Conservation (phyloP, 2,888 invertebrate genomes). For the Pterostichus madidus region DNA sequence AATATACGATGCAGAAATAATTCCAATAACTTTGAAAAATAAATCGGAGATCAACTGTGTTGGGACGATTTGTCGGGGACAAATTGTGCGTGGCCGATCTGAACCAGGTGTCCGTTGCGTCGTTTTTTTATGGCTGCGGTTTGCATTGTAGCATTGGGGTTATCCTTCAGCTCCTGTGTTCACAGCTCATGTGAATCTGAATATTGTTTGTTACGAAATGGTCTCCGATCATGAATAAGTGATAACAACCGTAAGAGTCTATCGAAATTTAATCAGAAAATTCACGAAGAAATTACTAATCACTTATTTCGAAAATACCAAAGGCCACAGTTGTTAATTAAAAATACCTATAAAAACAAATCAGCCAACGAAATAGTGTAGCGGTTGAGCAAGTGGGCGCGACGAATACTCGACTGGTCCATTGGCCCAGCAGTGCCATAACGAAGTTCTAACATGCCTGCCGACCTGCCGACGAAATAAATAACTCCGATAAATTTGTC, state of each 20-base stretch:
- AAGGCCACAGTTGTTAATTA: conserved; percentile 71
- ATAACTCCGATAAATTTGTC: conserved; percentile 70
- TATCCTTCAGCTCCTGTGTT: background rate
- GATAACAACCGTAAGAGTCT: conserved; percentile 41
- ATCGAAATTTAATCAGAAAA: conserved; percentile 55
- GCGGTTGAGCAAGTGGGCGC: conserved; percentile 47
- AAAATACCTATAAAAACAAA: conserved; percentile 71
- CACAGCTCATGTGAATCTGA: background rate
- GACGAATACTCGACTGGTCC: conserved; percentile 70
- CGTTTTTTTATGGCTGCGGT: too few species aligned
- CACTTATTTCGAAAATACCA: conserved; percentile 71
- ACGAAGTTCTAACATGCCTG: conserved; percentile 74
- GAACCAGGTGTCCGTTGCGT: background rate
- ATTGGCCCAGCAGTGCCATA: conserved; percentile 72
- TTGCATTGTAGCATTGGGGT: background rate
- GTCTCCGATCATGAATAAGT: background rate
- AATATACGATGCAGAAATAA: too few species aligned
- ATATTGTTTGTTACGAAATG: background rate
- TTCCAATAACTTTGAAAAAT: too few species aligned
- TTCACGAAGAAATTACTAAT: conserved; percentile 68
- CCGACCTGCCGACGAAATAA: conserved; percentile 71
- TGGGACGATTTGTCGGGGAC: too few species aligned
- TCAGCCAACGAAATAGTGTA: conserved; percentile 68
- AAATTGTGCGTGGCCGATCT: too few species aligned
- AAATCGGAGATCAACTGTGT: too few species aligned